phyloP scores from a whole-genome alignment of 2,113 vertebrate genomes.

The Epinephelus moara region DNA sequence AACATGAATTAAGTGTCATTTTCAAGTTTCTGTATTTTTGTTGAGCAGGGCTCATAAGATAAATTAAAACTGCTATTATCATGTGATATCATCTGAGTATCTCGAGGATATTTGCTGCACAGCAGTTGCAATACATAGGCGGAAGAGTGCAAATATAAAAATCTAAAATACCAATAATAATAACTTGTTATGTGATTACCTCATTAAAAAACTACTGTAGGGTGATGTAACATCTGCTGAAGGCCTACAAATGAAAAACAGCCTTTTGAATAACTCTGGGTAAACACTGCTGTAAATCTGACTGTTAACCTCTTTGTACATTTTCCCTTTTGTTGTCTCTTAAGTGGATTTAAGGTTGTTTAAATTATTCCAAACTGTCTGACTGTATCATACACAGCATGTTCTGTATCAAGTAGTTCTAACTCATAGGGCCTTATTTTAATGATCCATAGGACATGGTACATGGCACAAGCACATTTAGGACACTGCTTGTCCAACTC shows the following conservation, averaged over 20 bases:
- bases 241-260: neutral
- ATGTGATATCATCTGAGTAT: neutral
- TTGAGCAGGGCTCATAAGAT: neutral
- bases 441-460: no score
- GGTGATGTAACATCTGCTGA: neutral
- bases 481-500: no score
- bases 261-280: neutral
- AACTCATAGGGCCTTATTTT: no score
- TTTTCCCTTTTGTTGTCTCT: no score
- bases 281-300: no score
- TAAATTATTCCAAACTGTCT: neutral
- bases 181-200: neutral
- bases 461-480: no score
- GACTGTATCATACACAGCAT: neutral
- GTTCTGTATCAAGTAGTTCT: neutral
- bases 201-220: no score
- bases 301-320: no score
- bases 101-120: neutral
- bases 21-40: neutral
- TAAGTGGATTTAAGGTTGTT: neutral
- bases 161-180: neutral
- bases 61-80: neutral
- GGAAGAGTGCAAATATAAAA: neutral
- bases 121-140: neutral
- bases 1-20: neutral